phyloP scores from a whole-genome alignment of 2,888 invertebrate genomes.

The Nineta flava region DNA sequence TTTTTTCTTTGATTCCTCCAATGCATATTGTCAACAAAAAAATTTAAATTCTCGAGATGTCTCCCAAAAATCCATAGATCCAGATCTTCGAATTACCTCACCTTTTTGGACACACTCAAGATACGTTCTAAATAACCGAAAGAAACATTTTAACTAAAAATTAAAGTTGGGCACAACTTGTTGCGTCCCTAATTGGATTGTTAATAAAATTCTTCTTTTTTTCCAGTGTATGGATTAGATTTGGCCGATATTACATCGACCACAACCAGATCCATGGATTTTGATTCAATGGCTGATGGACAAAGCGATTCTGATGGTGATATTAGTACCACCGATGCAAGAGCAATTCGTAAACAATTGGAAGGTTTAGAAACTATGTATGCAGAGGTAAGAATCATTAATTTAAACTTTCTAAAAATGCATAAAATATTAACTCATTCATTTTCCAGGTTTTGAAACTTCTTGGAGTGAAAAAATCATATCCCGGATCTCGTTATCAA shows the following conservation, averaged over 20 bases:
- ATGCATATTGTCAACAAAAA: too few relatives aligned
- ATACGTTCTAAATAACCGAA: too few relatives aligned
- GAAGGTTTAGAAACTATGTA: slow-evolving; percentile 78
- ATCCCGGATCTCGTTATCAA: slow-evolving; percentile 31
- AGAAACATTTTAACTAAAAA: too few relatives aligned
- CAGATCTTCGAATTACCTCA: too few relatives aligned
- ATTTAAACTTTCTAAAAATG: background rate
- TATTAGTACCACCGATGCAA: slow-evolving; percentile 57
- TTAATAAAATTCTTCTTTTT: background rate
- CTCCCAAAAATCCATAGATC: too few relatives aligned
- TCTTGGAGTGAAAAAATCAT: slow-evolving; percentile 38
- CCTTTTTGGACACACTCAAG: too few relatives aligned
- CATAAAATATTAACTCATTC: background rate
- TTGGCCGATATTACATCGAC: slow-evolving; percentile 64
- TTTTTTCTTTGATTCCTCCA: too few relatives aligned
- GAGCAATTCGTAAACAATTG: slow-evolving; percentile 63
- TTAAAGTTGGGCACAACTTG: background rate
- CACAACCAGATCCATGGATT: slow-evolving; percentile 57
- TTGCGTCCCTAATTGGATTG: background rate
- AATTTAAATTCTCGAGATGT: too few relatives aligned
- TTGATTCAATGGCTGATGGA: slow-evolving; percentile 63
- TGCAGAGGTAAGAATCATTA: slow-evolving; percentile 46
- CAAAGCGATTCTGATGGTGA: slow-evolving; percentile 53
- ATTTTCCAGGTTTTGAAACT: slow-evolving; percentile 38
- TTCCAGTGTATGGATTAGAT: slow-evolving; percentile 52